phyloP scores from a whole-genome alignment of 1,140 invertebrate species.

The Riptortus pedestris region DNA sequence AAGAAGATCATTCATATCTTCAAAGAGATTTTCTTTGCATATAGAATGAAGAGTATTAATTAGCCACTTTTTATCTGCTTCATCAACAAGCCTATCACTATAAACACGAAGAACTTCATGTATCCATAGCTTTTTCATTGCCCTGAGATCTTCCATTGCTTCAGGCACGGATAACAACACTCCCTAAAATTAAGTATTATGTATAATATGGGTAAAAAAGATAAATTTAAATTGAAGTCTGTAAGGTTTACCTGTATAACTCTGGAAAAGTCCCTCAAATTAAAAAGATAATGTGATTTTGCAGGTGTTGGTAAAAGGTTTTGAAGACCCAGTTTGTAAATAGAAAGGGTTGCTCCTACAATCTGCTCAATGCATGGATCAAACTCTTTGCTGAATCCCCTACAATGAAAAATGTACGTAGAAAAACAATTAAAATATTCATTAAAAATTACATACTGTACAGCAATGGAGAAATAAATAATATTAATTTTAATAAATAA shows the following conservation, averaged over 20 bases:
- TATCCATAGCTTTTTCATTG: constrained; percentile 87
- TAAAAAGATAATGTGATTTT: constrained; percentile 91
- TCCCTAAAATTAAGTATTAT: constrained; percentile 48
- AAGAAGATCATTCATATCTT: constrained; percentile 44
- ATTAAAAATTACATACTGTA: neutral
- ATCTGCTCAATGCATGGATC: constrained; percentile 85
- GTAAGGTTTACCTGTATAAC: constrained; percentile 62
- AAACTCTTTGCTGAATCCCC: constrained; percentile 91
- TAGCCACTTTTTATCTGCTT: constrained; percentile 71
- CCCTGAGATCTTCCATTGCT: constrained; percentile 70
- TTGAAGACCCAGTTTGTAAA: constrained; percentile 73
- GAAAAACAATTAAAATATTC: neutral
- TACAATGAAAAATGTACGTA: constrained; percentile 37
- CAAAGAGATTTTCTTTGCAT: constrained; percentile 39
- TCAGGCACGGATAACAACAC: constrained; percentile 85
- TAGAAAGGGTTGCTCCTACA: constrained; percentile 69
- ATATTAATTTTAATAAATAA: constrained; percentile 2
- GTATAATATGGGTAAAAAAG: neutral
- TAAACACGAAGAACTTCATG: constrained; percentile 90
- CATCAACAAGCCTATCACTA: constrained; percentile 82
- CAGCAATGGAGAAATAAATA: no score
- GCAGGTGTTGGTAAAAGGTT: constrained; percentile 79
- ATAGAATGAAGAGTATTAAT: constrained; percentile 44
- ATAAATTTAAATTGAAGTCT: neutral
- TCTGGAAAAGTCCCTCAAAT: constrained; percentile 85